phyloP scores from a whole-genome alignment of 1,140 invertebrate species.

The Euglossa dilemma region DNA sequence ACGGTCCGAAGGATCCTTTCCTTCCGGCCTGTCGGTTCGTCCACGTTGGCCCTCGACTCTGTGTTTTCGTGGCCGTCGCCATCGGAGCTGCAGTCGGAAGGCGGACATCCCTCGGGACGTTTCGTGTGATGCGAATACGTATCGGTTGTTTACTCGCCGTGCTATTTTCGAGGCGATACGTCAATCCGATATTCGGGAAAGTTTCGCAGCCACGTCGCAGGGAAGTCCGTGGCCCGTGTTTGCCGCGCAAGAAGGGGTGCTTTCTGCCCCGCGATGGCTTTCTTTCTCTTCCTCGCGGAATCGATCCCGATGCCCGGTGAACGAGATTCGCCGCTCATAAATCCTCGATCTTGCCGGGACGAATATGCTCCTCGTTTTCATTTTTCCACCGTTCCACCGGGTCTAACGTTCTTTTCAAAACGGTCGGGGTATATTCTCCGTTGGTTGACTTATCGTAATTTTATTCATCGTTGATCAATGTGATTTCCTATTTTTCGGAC shows the following conservation, averaged over 20 bases:
- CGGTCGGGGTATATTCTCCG: not conserved
- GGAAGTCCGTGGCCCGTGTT: slow-evolving; percentile 45
- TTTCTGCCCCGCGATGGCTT: slow-evolving; percentile 12
- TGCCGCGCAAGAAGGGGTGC: slow-evolving; percentile 42
- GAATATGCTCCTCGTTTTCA: slow-evolving; percentile 23
- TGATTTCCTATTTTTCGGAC: too few species aligned
- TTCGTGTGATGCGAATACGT: slow-evolving; percentile 67
- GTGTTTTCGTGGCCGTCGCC: slow-evolving; percentile 38
- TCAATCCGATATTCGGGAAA: slow-evolving; percentile 77
- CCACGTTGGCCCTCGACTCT: not conserved
- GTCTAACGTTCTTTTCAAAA: not conserved
- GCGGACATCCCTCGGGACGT: slow-evolving; percentile 65
- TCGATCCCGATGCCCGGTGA: slow-evolving; percentile 54
- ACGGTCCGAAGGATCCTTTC: not conserved
- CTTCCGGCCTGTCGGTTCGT: not conserved
- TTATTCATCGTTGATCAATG: too few species aligned
- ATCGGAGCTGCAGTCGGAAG: slow-evolving; percentile 53
- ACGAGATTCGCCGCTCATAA: slow-evolving; percentile 54
- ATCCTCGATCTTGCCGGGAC: slow-evolving; percentile 34
- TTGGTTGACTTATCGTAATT: too few species aligned
- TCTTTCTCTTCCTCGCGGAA: slow-evolving; percentile 42
- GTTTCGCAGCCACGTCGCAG: slow-evolving; percentile 55
- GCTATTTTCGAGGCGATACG: slow-evolving; percentile 76
- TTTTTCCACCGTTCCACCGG: not conserved
- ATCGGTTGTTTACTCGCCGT: slow-evolving; percentile 75